Percentiles rank a stretch among this genome's conserved stretches.
Evolutionary conservation across 2,797 vertebrate genomes (phyloP).

Genomic region (Poeciliopsis gracilis): DNA sequence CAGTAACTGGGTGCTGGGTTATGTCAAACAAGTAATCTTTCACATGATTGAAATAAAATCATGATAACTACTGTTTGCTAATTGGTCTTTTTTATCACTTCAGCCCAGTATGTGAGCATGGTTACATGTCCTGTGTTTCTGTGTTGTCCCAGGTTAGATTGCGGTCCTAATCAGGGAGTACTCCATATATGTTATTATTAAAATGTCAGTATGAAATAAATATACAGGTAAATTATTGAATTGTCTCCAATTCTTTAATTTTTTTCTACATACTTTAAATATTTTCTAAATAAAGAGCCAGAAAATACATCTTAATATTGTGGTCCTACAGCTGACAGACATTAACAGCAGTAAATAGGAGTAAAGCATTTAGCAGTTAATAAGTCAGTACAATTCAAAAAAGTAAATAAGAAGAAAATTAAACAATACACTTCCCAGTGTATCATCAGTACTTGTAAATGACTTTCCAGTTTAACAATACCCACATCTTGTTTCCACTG

Average conservation of each 20-base stretch:
- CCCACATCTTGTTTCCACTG: neutral
- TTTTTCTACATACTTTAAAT: neutral
- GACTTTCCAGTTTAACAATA: neutral
- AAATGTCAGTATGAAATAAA: neutral
- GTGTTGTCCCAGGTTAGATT: neutral
- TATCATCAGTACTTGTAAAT: neutral
- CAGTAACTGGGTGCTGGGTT: neutral
- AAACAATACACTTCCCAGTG: neutral
- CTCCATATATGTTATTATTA: neutral
- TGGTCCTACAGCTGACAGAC: neutral
- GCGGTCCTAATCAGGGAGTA: neutral
- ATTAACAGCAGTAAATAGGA: neutral
- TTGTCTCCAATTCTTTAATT: neutral
- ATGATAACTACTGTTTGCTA: neutral
- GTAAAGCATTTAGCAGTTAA: neutral
- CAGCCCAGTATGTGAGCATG: neutral
- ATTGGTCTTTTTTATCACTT: neutral
- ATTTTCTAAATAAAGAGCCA: neutral
- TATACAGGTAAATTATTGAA: neutral
- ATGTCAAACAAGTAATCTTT: neutral
- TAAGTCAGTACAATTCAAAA: neutral
- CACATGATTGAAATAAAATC: neutral
- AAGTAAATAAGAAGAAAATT: neutral
- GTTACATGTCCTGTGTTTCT: neutral
- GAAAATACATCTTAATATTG: neutral